Conservation (phyloP, 1,140 invertebrate species). For the Drosophila funebris region DNA sequence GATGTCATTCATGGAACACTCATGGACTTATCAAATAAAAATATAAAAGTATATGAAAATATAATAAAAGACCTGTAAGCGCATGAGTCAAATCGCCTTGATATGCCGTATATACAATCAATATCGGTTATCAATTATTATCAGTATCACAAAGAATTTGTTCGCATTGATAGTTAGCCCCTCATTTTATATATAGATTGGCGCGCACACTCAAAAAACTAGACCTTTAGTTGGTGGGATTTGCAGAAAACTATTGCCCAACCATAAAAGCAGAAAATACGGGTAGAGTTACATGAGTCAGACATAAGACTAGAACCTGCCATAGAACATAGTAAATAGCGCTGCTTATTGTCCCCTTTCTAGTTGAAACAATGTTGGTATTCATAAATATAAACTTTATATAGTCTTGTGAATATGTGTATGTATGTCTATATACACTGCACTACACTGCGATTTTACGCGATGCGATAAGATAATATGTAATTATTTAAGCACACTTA, state of each 20-base stretch:
- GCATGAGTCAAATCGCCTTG: conserved; percentile 59
- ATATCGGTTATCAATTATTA: conserved; percentile 66
- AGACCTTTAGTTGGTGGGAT: conserved; percentile 21
- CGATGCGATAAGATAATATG: conserved; percentile 61
- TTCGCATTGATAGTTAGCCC: conserved; percentile 16
- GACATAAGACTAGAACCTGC: conserved; percentile 25
- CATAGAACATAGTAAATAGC: neutral
- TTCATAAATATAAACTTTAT: neutral
- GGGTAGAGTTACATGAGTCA: conserved; percentile 45
- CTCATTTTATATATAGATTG: conserved; percentile 20
- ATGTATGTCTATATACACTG: conserved; percentile 28
- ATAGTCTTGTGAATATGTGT: neutral
- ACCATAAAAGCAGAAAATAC: neutral
- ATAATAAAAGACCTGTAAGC: conserved; percentile 43
- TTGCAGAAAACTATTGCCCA: conserved; percentile 23
- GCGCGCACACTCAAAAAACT: conserved; percentile 15
- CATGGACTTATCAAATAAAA: conserved; percentile 44
- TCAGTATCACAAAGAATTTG: conserved; percentile 54
- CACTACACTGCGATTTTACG: conserved; percentile 45
- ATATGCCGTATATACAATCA: conserved; percentile 24
- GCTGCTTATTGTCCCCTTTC: neutral
- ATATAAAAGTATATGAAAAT: conserved; percentile 36
- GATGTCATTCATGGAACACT: conserved; percentile 49
- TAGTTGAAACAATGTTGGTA: neutral
- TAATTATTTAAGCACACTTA: conserved; percentile 25